Evolutionary conservation across 2,888 invertebrate genomes (phyloP), one percentile per base, ranked within the genome.

Genomic region (Steinernema carpocapsae): DNA sequence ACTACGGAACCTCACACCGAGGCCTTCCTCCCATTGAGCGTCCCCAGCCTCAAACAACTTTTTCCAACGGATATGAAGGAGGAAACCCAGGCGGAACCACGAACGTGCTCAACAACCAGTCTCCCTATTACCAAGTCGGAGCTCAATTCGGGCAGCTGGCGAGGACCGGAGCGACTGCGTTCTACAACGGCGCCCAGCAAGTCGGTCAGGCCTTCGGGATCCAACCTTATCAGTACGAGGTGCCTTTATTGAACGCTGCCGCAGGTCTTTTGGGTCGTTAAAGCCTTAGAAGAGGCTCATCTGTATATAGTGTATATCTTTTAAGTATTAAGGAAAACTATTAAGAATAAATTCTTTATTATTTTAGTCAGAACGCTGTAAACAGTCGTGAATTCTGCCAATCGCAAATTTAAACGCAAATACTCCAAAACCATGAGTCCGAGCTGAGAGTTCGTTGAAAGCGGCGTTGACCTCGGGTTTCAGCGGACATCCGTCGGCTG

Each of bases 141-240:
- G 56, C 56, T 6, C 56, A 56, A 26, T 56, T 56, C 56, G 56
- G 56, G 12, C 56, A 56, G 26, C 26, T 56, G 56, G 56, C 56
- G 24, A 22, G 56, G 6, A 7, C 56, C 6, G 56, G 56, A 6
- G 56, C 56, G n/a, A 7, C 22, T 26, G 56, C 26, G 24, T 56
- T 56, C 56, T 56, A 56, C 56, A 22, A 56, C 6, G 56, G 56
- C 3, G 56, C 74, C 10, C 74, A 74, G 64, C 48, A 46, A 1
- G 70, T 74, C 14, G 56, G 71, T 14, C 37, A 74, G 24, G 74
- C 74, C 17, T 74, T 74, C 56, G 74, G 74, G 0, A 51, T 74
- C 19, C 74, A 70, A 42, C 72, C 72, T 22, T n/a, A 14, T 7
- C 71, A 74, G 37, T 74, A 74, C 19, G 70, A 70, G 48, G 51